Percentiles rank a stretch among this genome's conserved stretches.
These are phyloP conservation scores for Galago senegalensis DNA, from an alignment of 2,797 vertebrate genomes.

Conservation along the genomic window DNA sequence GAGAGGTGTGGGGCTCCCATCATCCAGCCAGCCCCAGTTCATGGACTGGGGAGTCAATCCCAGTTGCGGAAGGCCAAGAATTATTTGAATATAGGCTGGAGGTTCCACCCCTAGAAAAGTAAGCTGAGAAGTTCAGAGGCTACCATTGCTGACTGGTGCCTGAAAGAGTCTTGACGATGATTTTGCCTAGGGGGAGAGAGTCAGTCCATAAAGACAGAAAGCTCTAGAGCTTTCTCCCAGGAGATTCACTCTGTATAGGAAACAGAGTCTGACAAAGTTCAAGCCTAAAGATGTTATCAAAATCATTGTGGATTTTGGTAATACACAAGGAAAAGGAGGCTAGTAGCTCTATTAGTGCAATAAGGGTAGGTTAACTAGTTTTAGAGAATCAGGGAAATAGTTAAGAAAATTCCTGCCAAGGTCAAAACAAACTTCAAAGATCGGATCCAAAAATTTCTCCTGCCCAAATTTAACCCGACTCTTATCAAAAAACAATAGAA, in stretches of 20 bases:
- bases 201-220: not conserved
- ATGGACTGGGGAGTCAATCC: not conserved
- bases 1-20: not conserved
- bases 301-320: not conserved
- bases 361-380: not conserved
- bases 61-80: not conserved
- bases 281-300: not conserved
- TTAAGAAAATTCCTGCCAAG: not conserved
- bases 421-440: conserved; percentile 2
- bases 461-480: not conserved
- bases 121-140: not conserved
- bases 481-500: not conserved
- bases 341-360: not conserved
- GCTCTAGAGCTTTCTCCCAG: not conserved
- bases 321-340: not conserved
- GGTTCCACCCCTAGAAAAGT: not conserved
- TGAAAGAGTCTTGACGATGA: not conserved
- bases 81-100: not conserved
- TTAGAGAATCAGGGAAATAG: conserved; percentile 2
- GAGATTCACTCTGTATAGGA: not conserved
- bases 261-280: not conserved
- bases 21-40: not conserved
- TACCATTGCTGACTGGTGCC: no score
- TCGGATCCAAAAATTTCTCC: not conserved
- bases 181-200: not conserved